phyloP scores from a whole-genome alignment of 2,888 invertebrate genomes.

The Callosobruchus maculatus region DNA sequence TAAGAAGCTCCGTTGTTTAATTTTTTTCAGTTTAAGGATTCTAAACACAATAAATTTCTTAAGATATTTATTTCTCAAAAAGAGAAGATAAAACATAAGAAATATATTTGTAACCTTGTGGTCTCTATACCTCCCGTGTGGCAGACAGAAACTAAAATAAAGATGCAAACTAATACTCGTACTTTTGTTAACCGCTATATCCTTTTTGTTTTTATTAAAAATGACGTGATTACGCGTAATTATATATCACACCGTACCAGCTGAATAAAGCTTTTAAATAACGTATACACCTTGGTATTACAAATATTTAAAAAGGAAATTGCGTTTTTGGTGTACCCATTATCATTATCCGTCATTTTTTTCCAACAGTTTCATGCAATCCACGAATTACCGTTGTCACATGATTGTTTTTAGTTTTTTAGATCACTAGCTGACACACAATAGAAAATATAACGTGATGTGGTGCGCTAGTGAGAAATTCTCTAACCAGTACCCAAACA shows the following conservation, averaged over 20 bases:
- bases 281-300: not conserved
- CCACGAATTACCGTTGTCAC: not conserved
- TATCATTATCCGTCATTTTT: not conserved
- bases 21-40: no score
- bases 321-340: not conserved
- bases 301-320: not conserved
- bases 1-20: no score
- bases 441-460: not conserved
- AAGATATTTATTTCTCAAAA: no score
- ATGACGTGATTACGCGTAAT: not conserved
- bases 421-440: not conserved
- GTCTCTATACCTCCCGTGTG: no score
- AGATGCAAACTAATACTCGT: not conserved
- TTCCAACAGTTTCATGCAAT: not conserved
- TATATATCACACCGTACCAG: not conserved
- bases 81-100: no score
- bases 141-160: no score
- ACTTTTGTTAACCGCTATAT: not conserved
- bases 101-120: no score
- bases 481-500: constrained; percentile 9
- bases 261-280: not conserved
- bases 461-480: not conserved
- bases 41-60: no score
- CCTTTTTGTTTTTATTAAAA: not conserved
- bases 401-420: not conserved